Percentiles rank a stretch among this genome's conserved stretches.
Conservation (phyloP, 2,888 invertebrate genomes). For the Auanema sp. region DNA sequence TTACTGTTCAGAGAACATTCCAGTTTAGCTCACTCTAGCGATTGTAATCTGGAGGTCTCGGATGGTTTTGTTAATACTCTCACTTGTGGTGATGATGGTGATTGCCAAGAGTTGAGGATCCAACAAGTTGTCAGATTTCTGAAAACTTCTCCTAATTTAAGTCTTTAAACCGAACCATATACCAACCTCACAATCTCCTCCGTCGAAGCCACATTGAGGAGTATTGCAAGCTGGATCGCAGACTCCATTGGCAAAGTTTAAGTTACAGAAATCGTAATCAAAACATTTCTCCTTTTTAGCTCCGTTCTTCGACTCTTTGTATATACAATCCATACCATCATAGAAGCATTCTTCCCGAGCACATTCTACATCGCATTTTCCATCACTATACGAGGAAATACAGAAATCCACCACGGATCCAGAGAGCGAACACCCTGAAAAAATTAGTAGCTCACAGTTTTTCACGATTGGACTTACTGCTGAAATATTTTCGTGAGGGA, state of each 20-base stretch:
- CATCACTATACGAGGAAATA: slow-evolving; percentile 1
- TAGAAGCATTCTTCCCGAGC: slow-evolving; percentile 2
- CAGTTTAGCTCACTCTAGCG: no score
- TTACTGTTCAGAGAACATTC: no score
- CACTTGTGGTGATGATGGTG: no score
- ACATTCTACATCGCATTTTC: slow-evolving; percentile 5
- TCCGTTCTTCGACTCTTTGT: not conserved
- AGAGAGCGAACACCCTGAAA: not conserved
- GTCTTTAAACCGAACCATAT: no score
- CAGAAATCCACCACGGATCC: not conserved
- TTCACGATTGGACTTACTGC: not conserved
- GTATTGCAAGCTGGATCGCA: slow-evolving; percentile 3
- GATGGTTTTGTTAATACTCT: no score
- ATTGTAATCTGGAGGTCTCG: no score
- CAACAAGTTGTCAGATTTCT: no score
- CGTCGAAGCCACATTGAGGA: slow-evolving; percentile 10
- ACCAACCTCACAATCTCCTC: slow-evolving; percentile 8
- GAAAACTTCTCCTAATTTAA: no score
- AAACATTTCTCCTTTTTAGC: no score
- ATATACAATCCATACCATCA: slow-evolving; percentile 8
- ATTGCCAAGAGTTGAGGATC: no score
- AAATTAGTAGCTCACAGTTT: not conserved
- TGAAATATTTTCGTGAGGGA: not conserved
- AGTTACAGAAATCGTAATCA: not conserved
- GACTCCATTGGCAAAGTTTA: not conserved